phyloP scores from a whole-genome alignment of 1,140 invertebrate genomes.

The Lucilia sericata region DNA sequence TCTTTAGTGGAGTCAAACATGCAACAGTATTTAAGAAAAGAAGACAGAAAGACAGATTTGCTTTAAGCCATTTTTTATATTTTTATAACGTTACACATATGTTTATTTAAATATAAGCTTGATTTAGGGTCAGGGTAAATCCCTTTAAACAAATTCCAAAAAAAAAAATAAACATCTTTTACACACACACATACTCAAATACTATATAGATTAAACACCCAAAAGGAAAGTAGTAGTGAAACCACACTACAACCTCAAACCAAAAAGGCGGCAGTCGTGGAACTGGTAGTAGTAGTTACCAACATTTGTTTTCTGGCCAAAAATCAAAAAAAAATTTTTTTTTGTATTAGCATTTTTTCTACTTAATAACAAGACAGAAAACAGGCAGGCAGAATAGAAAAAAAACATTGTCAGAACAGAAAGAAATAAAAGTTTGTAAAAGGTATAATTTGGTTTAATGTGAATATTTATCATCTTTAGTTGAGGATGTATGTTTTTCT shows the following conservation, averaged over 20 bases:
- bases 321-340: not conserved
- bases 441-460: slow-evolving; percentile 67
- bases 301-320: slow-evolving; percentile 26
- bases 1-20: slow-evolving; percentile 28
- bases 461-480: slow-evolving; percentile 59
- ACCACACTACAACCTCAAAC: not conserved
- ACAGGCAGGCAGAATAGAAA: not conserved
- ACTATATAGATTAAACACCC: not conserved
- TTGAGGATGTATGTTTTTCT: too few species aligned
- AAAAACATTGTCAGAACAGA: not conserved
- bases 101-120: slow-evolving; percentile 38
- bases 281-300: not conserved
- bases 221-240: not conserved
- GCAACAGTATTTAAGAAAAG: slow-evolving; percentile 23
- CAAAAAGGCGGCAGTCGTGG: not conserved
- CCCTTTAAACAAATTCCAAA: not conserved
- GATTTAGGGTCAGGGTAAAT: slow-evolving; percentile 44
- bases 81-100: slow-evolving; percentile 4
- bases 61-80: slow-evolving; percentile 31
- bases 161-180: not conserved
- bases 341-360: slow-evolving; percentile 4
- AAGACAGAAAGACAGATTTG: slow-evolving; percentile 10
- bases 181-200: not conserved
- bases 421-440: slow-evolving; percentile 45
- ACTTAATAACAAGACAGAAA: slow-evolving; percentile 31